A percentile compares a stretch with the other conserved stretches of the same genome.
phyloP scores from a whole-genome alignment of 2,113 vertebrate genomes.

The Barbus barbus region DNA sequence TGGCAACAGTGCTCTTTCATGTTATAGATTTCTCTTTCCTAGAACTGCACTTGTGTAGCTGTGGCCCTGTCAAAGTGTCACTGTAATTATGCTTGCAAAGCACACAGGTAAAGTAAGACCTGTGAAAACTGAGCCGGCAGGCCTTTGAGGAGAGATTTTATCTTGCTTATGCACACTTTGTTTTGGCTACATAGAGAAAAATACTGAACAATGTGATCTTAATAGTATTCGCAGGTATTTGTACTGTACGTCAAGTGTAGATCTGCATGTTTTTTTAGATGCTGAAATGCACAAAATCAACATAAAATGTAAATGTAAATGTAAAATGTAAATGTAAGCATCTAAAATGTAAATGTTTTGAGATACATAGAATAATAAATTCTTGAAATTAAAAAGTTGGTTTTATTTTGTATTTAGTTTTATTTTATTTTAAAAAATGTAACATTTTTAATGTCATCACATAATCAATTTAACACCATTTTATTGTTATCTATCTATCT shows the following conservation, averaged over 20 bases:
- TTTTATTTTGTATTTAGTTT: neutral
- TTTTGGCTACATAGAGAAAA: neutral
- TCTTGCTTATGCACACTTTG: constrained; percentile 22
- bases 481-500: neutral
- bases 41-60: constrained; percentile 50
- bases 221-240: neutral
- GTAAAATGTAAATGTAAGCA: too few species aligned
- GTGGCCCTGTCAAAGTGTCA: constrained; percentile 55
- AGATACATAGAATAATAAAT: neutral
- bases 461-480: neutral
- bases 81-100: constrained; percentile 53
- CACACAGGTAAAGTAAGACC: constrained; percentile 50
- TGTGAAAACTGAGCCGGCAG: constrained; percentile 1
- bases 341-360: neutral
- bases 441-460: neutral
- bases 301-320: too few species aligned
- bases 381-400: neutral
- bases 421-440: neutral
- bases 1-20: constrained; percentile 69
- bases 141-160: constrained; percentile 16
- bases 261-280: neutral
- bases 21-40: constrained; percentile 67
- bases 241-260: neutral
- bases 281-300: neutral
- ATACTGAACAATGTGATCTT: neutral